These are phyloP conservation scores for Dendroctonus valens DNA, from an alignment of 1,140 invertebrate species.

Conservation along the genomic window DNA sequence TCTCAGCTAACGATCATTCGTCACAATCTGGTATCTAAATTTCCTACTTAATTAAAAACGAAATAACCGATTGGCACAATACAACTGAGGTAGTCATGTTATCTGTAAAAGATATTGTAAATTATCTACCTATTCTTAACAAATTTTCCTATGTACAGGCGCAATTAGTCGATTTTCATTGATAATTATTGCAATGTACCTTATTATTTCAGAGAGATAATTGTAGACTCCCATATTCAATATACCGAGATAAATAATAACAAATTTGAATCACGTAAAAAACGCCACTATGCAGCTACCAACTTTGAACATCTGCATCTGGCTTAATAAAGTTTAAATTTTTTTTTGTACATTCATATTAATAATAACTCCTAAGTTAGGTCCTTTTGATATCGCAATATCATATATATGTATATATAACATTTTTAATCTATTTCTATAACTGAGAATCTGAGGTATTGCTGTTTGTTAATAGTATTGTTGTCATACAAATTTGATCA, in stretches of 20 bases:
- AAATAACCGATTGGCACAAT: slow-evolving; percentile 43
- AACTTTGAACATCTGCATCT: background rate
- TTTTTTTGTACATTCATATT: slow-evolving; percentile 43
- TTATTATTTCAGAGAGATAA: slow-evolving; percentile 27
- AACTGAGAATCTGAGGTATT: slow-evolving; percentile 50
- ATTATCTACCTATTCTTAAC: slow-evolving; percentile 36
- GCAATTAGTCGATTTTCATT: slow-evolving; percentile 1
- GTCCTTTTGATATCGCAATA: slow-evolving; percentile 6
- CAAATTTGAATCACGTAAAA: background rate
- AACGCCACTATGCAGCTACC: background rate
- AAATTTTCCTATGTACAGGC: slow-evolving; percentile 21
- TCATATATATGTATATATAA: slow-evolving; percentile 21
- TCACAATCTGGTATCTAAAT: too few species aligned
- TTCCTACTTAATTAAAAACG: slow-evolving; percentile 1
- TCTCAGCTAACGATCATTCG: too few species aligned
- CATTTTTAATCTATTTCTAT: slow-evolving; percentile 46
- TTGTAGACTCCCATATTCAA: background rate
- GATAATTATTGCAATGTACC: slow-evolving; percentile 1
- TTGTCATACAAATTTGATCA: slow-evolving; percentile 1
- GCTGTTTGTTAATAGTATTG: slow-evolving; percentile 44
- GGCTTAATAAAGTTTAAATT: too few species aligned
- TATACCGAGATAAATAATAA: background rate
- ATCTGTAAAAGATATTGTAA: slow-evolving; percentile 42
- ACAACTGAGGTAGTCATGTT: slow-evolving; percentile 48
- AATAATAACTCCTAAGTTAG: slow-evolving; percentile 14